Evolutionary conservation across 2,113 vertebrate genomes (phyloP), one percentile per base, ranked within the genome.

Genomic region (Danionella cerebrum): DNA sequence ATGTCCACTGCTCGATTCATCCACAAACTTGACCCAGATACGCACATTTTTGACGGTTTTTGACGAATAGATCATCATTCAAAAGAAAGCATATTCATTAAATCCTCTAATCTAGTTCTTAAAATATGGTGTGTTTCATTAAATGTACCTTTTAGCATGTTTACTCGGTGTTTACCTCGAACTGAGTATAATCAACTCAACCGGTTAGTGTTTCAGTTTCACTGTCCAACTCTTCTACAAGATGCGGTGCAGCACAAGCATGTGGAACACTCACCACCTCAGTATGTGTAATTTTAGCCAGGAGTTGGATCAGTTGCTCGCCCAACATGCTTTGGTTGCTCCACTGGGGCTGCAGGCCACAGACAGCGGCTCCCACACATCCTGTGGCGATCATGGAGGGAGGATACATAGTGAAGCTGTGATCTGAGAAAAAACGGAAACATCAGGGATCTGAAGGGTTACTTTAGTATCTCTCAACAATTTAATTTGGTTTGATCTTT

Each of bases 351-450:
- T 95, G 91, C 54, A 98, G 91, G 78, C 94, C 95, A 13, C 94
- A 94, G 78, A 96, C 84, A 62, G 95, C 95, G 0, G 95, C 95
- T 45, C 91, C 94, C 83, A 97, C 91, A 31, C 95, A 97, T 85
- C 93, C 94, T 9, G 92, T 91, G 77, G 95, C 95, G 16, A 98
- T 95, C 96, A 98, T 97, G 45, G 96, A 98, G 0, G 96, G 95
- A 13, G 94, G 93, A 79, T 93, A 96, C 92, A 96, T 92, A 76
- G 92, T 91, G 14, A 98, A 96, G 80, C 92, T 92, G 79, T 95
- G 95, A 82, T 98, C 96, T 98, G 86, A 27, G 51, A 52, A 75
- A 57, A 57, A 39, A 57, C 57, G 38, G 1, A 60, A 60, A 44
- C 39, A 44, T 60, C 38, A 45, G 11, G 42, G 39, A 45, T 25